Percentiles rank a stretch among this genome's conserved stretches.
These are phyloP conservation scores for Halcyon smyrnensis DNA, from an alignment of 2,797 vertebrate genomes.

Conservation along the genomic window DNA sequence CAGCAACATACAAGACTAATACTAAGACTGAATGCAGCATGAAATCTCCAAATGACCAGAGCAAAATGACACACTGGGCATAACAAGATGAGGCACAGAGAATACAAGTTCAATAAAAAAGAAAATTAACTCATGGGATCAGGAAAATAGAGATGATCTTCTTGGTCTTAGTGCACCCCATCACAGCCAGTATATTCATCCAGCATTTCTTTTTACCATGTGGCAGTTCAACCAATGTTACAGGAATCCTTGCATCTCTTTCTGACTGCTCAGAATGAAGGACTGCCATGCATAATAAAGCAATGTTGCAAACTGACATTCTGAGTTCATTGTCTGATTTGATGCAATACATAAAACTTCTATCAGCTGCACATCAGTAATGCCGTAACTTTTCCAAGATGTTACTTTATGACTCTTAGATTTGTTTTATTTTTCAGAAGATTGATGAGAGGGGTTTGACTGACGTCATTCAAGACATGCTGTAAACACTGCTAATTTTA, in stretches of 20 bases:
- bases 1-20: background rate
- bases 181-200: background rate
- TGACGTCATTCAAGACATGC: background rate
- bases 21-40: background rate
- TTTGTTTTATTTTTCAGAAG: constrained; percentile 4
- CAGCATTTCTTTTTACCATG: background rate
- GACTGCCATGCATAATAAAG: background rate
- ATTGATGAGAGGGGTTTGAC: background rate
- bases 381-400: background rate
- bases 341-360: background rate
- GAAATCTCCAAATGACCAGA: background rate
- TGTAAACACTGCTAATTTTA: constrained; percentile 7
- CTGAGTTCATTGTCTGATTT: background rate
- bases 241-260: background rate
- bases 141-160: background rate
- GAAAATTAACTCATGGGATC: background rate
- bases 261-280: background rate
- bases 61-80: background rate
- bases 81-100: background rate
- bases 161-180: background rate
- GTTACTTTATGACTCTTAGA: background rate
- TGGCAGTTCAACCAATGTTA: background rate
- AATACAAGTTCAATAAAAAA: background rate
- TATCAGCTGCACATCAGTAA: background rate
- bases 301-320: background rate